A percentile compares a stretch with the other conserved stretches of the same genome.
phyloP scores from a whole-genome alignment of 2,113 vertebrate species.

The Boleophthalmus pectinirostris region DNA sequence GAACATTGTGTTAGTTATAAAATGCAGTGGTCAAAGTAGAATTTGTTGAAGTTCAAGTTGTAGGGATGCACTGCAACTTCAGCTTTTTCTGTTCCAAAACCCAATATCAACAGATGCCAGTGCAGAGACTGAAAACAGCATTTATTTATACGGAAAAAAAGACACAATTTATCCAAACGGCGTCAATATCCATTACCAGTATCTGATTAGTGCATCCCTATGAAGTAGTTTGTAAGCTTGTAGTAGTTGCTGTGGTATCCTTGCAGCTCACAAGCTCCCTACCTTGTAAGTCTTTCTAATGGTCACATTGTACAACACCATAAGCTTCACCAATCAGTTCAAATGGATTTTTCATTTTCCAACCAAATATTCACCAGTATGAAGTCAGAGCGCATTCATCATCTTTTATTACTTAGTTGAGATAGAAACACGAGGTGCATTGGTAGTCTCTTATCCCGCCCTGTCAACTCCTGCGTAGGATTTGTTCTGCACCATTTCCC shows the following conservation, averaged over 20 bases:
- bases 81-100: too few relatives aligned
- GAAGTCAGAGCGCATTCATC: not conserved
- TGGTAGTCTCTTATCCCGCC: conserved; percentile 62
- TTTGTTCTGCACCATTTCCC: conserved; percentile 78
- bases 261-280: not conserved
- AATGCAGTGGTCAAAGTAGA: not conserved
- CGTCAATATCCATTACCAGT: too few relatives aligned
- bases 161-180: too few relatives aligned
- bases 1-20: too few relatives aligned
- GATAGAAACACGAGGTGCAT: conserved; percentile 14
- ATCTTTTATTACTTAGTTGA: conserved; percentile 11
- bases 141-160: too few relatives aligned
- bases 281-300: not conserved
- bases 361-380: conserved; percentile 10
- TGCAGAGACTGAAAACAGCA: too few relatives aligned
- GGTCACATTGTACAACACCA: not conserved
- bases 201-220: too few relatives aligned
- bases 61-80: too few relatives aligned
- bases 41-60: too few relatives aligned
- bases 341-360: conserved; percentile 5
- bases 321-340: not conserved
- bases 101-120: too few relatives aligned
- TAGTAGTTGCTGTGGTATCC: not conserved
- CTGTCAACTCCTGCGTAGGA: conserved; percentile 68
- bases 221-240: too few relatives aligned